Conservation (phyloP, 2,113 vertebrate genomes). For the Chloebia gouldiae region DNA sequence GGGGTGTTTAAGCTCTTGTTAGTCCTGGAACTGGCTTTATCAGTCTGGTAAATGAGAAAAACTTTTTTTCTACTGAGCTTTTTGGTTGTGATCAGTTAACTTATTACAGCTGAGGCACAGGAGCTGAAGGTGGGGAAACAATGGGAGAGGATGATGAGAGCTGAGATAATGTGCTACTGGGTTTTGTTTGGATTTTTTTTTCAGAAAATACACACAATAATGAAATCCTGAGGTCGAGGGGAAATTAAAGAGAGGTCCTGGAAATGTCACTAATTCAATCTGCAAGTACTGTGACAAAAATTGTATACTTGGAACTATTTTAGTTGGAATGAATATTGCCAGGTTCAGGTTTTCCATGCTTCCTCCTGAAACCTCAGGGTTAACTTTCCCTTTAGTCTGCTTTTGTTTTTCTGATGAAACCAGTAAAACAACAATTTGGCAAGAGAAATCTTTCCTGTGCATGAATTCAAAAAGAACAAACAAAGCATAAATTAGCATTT, state of each 20-base stretch:
- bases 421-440: slow-evolving; percentile 3
- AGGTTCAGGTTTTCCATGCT: background rate
- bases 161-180: accelerated
- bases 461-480: background rate
- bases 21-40: background rate
- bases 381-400: background rate
- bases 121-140: background rate
- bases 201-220: background rate
- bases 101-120: background rate
- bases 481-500: background rate
- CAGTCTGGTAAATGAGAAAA: background rate
- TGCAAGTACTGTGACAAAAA: background rate
- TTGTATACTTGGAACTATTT: background rate
- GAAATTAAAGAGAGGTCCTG: background rate
- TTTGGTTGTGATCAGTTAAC: background rate
- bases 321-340: background rate
- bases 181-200: background rate
- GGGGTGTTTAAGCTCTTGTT: background rate
- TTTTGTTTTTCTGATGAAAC: background rate
- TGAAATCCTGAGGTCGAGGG: background rate
- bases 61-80: background rate
- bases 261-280: background rate
- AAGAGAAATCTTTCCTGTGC: background rate
- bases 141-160: background rate
- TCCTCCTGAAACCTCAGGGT: background rate